phyloP scores from a whole-genome alignment of 2,113 vertebrate genomes.

The Nyctibius bracteatus region DNA sequence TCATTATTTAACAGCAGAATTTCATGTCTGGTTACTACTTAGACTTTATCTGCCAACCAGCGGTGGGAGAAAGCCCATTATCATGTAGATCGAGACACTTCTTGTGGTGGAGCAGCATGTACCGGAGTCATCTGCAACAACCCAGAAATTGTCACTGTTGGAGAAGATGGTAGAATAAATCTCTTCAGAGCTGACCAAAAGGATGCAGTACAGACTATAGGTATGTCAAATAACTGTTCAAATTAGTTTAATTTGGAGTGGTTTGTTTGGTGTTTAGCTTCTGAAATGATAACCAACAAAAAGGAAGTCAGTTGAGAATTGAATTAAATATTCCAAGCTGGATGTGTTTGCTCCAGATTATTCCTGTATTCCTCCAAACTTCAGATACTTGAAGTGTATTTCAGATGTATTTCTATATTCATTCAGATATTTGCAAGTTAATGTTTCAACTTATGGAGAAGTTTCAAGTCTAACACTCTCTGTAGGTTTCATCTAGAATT shows the following conservation, averaged over 20 bases:
- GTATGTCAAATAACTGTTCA: conserved; percentile 57
- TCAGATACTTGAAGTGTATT: background rate
- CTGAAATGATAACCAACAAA: background rate
- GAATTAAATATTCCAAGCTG: background rate
- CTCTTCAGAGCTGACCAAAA: conserved; percentile 88
- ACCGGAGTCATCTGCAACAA: conserved; percentile 86
- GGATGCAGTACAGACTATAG: conserved; percentile 82
- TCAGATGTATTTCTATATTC: background rate
- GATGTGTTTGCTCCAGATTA: background rate
- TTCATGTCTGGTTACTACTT: background rate
- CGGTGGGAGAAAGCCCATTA: conserved; percentile 84
- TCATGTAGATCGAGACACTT: conserved; percentile 64
- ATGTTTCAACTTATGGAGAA: background rate
- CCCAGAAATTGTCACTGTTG: conserved; percentile 91
- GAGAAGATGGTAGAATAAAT: conserved; percentile 93
- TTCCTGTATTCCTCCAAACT: background rate
- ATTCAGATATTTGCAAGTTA: background rate
- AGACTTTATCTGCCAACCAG: conserved; percentile 84
- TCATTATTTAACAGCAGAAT: background rate
- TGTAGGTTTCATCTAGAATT: background rate
- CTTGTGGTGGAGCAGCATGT: conserved; percentile 82
- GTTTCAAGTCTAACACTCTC: background rate
- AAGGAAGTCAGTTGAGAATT: background rate
- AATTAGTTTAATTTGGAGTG: background rate
- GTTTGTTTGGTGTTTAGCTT: background rate